A percentile compares a stretch with the other conserved stretches of the same genome.
Conservation (phyloP, 2,888 invertebrate genomes). For the Julus scanicus region DNA sequence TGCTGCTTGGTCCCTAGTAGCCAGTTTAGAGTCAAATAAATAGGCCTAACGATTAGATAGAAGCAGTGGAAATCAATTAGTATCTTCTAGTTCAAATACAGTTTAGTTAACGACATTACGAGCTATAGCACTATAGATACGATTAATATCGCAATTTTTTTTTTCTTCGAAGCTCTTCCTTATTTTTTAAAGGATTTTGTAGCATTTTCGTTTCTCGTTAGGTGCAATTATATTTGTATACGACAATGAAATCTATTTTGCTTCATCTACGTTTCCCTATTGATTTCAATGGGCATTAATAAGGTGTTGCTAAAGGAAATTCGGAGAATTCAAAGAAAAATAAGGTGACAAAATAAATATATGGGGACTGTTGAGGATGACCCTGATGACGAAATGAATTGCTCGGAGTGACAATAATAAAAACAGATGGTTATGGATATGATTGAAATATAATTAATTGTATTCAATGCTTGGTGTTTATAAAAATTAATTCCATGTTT, state of each 20-base stretch:
- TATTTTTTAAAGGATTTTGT: slow-evolving; percentile 31
- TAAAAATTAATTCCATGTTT: not conserved
- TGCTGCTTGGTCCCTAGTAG: slow-evolving; percentile 42
- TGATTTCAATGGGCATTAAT: slow-evolving; percentile 48
- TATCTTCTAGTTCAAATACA: slow-evolving; percentile 42
- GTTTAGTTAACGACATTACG: slow-evolving; percentile 22
- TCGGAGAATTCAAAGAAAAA: not conserved
- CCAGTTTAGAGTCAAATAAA: not conserved
- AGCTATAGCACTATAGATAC: slow-evolving; percentile 27
- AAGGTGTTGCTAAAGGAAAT: slow-evolving; percentile 36
- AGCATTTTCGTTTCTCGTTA: slow-evolving; percentile 25
- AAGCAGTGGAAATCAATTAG: not conserved
- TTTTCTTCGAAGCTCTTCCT: not conserved
- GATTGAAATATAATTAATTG: not conserved
- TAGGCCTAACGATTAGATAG: slow-evolving; percentile 34
- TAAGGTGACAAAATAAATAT: not conserved
- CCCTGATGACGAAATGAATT: slow-evolving; percentile 17
- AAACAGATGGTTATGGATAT: not conserved
- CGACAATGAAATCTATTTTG: slow-evolving; percentile 50
- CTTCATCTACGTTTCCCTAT: slow-evolving; percentile 44
- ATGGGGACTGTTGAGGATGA: not conserved
- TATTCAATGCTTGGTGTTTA: slow-evolving; percentile 7
- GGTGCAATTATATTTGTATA: slow-evolving; percentile 51
- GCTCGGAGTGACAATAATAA: not conserved
- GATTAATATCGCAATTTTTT: slow-evolving; percentile 13